Evolutionary conservation across 2,888 invertebrate species (phyloP).

Genomic region (Dione juno): DNA sequence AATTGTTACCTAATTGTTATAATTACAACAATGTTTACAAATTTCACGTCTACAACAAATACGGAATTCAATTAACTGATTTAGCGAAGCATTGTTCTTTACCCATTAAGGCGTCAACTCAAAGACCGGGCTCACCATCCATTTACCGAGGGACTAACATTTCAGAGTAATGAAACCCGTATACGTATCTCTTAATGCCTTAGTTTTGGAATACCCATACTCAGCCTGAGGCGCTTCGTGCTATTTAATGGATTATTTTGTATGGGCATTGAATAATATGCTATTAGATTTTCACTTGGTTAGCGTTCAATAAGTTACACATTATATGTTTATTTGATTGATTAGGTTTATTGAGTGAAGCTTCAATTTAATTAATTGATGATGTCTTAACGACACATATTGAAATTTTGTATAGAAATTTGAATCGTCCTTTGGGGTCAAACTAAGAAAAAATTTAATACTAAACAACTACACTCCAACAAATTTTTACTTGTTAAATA

Average conservation of each 20-base stretch:
- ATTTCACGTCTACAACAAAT: conserved; percentile 13
- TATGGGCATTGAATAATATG: neutral
- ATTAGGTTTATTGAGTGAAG: neutral
- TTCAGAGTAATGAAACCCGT: conserved; percentile 39
- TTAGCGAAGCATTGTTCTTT: conserved; percentile 37
- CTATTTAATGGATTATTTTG: conserved; percentile 10
- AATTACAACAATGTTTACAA: conserved; percentile 11
- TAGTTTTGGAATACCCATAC: conserved; percentile 34
- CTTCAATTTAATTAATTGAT: neutral
- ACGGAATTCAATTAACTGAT: conserved; percentile 35
- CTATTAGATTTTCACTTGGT: neutral
- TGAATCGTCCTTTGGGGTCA: neutral
- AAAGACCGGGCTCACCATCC: conserved; percentile 41
- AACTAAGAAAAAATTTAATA: neutral
- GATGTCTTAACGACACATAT: neutral
- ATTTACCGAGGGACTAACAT: conserved; percentile 44
- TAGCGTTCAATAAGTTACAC: neutral
- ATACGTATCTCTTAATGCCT: conserved; percentile 39
- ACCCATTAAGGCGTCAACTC: conserved; percentile 43
- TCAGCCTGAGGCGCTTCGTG: conserved; percentile 36
- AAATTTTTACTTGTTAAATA: too few relatives aligned
- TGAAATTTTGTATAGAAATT: neutral
- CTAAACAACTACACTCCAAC: neutral
- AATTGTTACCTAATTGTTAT: conserved; percentile 9
- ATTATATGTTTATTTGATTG: neutral